phyloP scores from a whole-genome alignment of 2,888 invertebrate genomes.

The Clitarchus hookeri region DNA sequence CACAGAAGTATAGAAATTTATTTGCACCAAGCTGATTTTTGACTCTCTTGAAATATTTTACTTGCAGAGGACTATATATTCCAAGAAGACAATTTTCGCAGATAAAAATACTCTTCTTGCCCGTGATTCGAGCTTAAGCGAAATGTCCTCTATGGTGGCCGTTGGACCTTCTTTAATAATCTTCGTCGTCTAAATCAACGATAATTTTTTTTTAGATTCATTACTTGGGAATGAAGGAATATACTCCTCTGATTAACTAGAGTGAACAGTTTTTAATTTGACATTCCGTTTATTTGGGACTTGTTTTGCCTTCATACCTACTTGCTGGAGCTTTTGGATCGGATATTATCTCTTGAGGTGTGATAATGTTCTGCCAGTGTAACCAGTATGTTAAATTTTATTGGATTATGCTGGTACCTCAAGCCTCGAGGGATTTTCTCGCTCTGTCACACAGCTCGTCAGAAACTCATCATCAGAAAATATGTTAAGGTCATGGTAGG shows the following conservation, averaged over 20 bases:
- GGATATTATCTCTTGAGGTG: not conserved
- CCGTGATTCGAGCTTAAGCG: not conserved
- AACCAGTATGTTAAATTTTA: not conserved
- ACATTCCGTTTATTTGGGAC: not conserved
- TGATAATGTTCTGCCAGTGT: not conserved
- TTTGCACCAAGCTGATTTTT: no score
- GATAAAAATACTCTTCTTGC: no score
- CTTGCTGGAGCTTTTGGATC: slow-evolving; percentile 22
- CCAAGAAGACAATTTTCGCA: no score
- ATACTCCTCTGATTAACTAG: not conserved
- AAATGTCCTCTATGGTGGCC: not conserved
- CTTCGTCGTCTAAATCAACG: not conserved
- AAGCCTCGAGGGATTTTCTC: slow-evolving; percentile 8
- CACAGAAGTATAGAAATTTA: no score
- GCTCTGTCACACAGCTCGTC: slow-evolving; percentile 11
- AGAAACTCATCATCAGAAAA: slow-evolving; percentile 27
- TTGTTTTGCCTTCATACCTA: not conserved
- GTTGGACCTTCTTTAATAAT: not conserved
- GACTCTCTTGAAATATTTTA: no score
- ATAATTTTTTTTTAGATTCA: not conserved
- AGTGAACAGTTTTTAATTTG: not conserved
- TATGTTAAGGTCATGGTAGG: slow-evolving; percentile 6
- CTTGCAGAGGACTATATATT: no score
- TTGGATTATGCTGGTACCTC: not conserved
- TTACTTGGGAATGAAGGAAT: not conserved